Conservation (phyloP, 92 coral and sea anemone species). For the Umimayanthus kanabou region DNA sequence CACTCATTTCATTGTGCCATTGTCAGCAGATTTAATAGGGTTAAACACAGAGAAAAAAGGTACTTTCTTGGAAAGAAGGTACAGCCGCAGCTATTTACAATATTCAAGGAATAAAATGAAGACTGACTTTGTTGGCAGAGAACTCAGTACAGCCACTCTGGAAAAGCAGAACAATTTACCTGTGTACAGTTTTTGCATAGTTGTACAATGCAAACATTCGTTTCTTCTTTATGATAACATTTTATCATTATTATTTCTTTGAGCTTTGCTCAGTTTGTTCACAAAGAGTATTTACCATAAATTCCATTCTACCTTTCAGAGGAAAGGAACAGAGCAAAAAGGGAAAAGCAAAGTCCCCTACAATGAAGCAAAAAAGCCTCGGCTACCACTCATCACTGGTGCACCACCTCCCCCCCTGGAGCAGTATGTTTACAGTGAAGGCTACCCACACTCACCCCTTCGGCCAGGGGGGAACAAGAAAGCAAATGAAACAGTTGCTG, state of each 20-base stretch:
- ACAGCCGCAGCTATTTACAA: no score
- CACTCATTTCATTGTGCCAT: no score
- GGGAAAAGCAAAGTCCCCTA: conserved; percentile 1
- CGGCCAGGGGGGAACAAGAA: conserved; percentile 70
- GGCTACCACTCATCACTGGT: conserved; percentile 77
- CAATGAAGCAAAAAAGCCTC: conserved; percentile 49
- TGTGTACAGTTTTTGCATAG: no score
- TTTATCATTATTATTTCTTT: not conserved
- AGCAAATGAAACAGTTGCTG: conserved; percentile 42
- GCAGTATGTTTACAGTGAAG: conserved; percentile 87
- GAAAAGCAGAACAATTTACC: no score
- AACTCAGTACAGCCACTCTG: no score
- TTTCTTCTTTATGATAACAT: not conserved
- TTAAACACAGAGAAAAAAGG: no score
- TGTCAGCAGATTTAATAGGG: no score
- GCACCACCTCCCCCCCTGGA: conserved; percentile 93
- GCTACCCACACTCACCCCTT: conserved; percentile 71
- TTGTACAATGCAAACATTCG: no score
- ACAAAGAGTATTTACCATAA: no score
- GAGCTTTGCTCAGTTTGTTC: not conserved
- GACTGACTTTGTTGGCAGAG: no score
- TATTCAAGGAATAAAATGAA: no score
- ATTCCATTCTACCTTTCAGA: not conserved
- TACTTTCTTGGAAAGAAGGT: no score
- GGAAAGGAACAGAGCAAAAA: not conserved